Percentiles rank a stretch among this genome's conserved stretches.
These are phyloP conservation scores for Aradophagus sp. DNA, from an alignment of 1,140 invertebrate species.

Conservation along the genomic window DNA sequence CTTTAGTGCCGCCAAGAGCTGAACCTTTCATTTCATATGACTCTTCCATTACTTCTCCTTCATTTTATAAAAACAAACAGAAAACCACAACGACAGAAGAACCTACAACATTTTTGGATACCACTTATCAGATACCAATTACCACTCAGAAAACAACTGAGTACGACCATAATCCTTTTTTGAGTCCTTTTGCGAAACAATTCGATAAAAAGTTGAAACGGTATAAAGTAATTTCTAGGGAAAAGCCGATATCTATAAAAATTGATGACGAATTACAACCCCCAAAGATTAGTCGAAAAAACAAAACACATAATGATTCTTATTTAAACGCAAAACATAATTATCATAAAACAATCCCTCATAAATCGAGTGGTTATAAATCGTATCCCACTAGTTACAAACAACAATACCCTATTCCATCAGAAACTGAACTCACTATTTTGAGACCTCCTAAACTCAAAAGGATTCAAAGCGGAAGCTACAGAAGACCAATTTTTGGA, in stretches of 20 bases:
- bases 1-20: conserved; percentile 8
- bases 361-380: conserved; percentile 18
- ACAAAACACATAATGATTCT: conserved; percentile 10
- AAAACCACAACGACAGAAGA: conserved; percentile 14
- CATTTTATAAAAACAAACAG: conserved; percentile 8
- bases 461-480: conserved; percentile 1
- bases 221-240: conserved; percentile 19
- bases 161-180: conserved; percentile 50
- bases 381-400: conserved; percentile 4
- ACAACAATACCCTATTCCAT: conserved; percentile 14
- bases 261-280: conserved; percentile 15
- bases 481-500: conserved; percentile 15
- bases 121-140: conserved; percentile 9
- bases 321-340: conserved; percentile 3
- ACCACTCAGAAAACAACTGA: conserved; percentile 25
- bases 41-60: conserved; percentile 1
- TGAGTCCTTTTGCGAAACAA: conserved; percentile 34
- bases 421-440: conserved; percentile 19
- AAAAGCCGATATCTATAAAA: conserved; percentile 20
- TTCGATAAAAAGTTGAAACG: conserved; percentile 38
- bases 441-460: conserved; percentile 31
- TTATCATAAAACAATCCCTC: conserved; percentile 6
- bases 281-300: conserved; percentile 13
- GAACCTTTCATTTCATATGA: conserved; percentile 16
- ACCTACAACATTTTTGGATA: conserved; percentile 8